Evolutionary conservation across 1,140 invertebrate species (phyloP).

Genomic region (Camponotus vicinus): DNA sequence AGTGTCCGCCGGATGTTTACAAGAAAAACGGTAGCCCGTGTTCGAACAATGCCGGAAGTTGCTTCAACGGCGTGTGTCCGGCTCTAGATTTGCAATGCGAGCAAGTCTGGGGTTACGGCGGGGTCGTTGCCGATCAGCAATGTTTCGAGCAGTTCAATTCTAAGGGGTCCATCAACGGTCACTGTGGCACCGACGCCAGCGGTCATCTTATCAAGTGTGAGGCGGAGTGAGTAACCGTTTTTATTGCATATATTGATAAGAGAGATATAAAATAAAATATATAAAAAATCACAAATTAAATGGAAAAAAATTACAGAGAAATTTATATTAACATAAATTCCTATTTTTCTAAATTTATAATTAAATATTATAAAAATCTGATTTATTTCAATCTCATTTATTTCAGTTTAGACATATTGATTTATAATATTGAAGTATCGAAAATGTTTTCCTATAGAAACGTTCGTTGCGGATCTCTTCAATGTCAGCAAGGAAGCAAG

Average conservation of each 20-base stretch:
- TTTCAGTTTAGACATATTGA: not conserved
- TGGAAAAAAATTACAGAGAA: not conserved
- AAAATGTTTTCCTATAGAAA: constrained; percentile 88
- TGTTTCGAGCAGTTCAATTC: constrained; percentile 98
- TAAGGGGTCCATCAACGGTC: constrained; percentile 96
- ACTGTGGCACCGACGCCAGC: constrained; percentile 94
- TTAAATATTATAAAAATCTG: not conserved
- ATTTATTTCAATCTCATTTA: not conserved
- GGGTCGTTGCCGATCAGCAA: constrained; percentile 91
- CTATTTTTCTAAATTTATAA: too few species aligned
- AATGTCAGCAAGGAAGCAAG: constrained; percentile 94
- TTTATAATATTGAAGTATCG: too few species aligned
- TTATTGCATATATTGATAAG: not conserved
- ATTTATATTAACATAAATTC: not conserved
- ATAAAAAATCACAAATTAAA: not conserved
- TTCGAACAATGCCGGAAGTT: constrained; percentile 90
- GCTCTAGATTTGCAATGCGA: constrained; percentile 95
- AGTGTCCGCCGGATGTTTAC: constrained; percentile 95
- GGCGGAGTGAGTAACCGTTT: constrained; percentile 90
- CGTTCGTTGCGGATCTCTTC: constrained; percentile 95
- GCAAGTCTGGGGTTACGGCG: constrained; percentile 95
- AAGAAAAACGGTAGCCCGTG: constrained; percentile 97
- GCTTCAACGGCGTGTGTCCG: constrained; percentile 96
- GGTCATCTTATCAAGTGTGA: constrained; percentile 95
- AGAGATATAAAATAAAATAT: not conserved